A percentile compares a stretch with the other conserved stretches of the same genome.
These are phyloP conservation scores for Machimus rusticus DNA, from an alignment of 2,888 invertebrate species.

Conservation along the genomic window DNA sequence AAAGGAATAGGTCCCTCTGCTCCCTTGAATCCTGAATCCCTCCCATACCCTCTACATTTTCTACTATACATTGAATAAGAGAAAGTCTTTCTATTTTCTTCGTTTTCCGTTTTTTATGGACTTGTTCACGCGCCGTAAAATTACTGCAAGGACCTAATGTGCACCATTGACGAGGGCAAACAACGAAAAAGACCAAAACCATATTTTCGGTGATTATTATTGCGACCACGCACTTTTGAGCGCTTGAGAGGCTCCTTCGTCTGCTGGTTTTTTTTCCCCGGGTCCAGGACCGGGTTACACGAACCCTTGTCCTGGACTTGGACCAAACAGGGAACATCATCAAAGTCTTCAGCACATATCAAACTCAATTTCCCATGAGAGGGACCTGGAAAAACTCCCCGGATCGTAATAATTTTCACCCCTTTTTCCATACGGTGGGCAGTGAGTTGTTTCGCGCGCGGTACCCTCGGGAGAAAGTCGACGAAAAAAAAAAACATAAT, in stretches of 20 bases:
- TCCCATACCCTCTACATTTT: neutral
- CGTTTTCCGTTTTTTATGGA: neutral
- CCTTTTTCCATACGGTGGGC: neutral
- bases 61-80: neutral
- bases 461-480: neutral
- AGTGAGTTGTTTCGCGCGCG: neutral
- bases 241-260: neutral
- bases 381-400: neutral
- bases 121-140: neutral
- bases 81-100: neutral
- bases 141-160: neutral
- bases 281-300: neutral
- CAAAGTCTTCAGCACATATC: neutral
- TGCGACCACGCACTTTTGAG: slow-evolving; percentile 6
- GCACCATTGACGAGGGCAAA: neutral
- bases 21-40: neutral
- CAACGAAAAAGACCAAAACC: neutral
- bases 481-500: neutral
- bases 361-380: slow-evolving; percentile 25
- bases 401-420: slow-evolving; percentile 28
- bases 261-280: neutral
- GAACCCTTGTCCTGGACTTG: neutral
- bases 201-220: slow-evolving; percentile 4
- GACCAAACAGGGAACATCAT: neutral
- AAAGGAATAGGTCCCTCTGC: neutral